phyloP scores from a whole-genome alignment of 1,140 invertebrate species.

The Halesus radiatus region DNA sequence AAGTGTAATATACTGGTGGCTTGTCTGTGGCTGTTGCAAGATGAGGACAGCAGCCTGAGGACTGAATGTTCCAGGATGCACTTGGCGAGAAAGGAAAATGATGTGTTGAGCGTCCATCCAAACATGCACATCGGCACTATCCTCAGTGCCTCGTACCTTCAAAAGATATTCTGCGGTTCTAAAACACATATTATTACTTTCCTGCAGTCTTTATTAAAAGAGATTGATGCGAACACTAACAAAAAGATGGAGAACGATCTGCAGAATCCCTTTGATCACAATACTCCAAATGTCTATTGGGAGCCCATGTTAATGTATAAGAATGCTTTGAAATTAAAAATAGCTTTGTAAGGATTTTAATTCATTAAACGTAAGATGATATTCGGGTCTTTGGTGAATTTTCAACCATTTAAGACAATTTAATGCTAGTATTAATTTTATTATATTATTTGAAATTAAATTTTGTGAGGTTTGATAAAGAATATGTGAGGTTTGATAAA shows the following conservation, averaged over 20 bases:
- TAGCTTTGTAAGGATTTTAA: background rate
- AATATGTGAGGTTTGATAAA: too few relatives aligned
- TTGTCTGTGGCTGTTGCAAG: conserved; percentile 64
- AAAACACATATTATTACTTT: conserved; percentile 37
- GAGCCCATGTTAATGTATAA: conserved; percentile 44
- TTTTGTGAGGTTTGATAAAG: too few relatives aligned
- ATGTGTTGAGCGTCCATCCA: conserved; percentile 57
- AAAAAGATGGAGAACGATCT: conserved; percentile 26
- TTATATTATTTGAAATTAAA: too few relatives aligned
- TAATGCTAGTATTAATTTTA: too few relatives aligned
- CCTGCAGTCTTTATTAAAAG: conserved; percentile 29
- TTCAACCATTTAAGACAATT: too few relatives aligned
- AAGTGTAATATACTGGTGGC: conserved; percentile 63
- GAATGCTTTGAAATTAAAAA: conserved; percentile 7
- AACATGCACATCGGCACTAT: conserved; percentile 63
- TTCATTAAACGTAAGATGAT: too few relatives aligned
- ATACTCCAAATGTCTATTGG: conserved; percentile 52
- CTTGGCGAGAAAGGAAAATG: conserved; percentile 52
- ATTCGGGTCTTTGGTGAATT: too few relatives aligned
- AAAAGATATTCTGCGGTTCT: conserved; percentile 56
- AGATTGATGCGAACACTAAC: conserved; percentile 17
- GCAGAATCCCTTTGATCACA: conserved; percentile 53
- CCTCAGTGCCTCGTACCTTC: conserved; percentile 60
- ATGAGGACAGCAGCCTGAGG: conserved; percentile 67
- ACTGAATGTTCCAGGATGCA: conserved; percentile 60